Percentiles rank a stretch among this genome's conserved stretches.
Evolutionary conservation across 2,888 invertebrate species (phyloP).

Genomic region (Nymphalis urticae): DNA sequence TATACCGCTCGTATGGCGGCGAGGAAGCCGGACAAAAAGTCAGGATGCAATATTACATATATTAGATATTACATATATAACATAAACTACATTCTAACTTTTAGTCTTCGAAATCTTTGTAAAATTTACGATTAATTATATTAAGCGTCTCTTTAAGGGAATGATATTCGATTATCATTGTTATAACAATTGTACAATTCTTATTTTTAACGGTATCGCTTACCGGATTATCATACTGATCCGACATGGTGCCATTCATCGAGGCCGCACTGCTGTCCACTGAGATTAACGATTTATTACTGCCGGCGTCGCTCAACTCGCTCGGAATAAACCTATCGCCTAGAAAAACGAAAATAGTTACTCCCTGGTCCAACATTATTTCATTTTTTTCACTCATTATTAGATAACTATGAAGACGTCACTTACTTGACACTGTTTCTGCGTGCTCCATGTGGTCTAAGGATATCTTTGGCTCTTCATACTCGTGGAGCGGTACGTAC

Average conservation of each 20-base stretch:
- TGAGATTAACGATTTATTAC: conserved; percentile 71
- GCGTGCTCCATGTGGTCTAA: conserved; percentile 65
- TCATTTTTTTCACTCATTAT: not conserved
- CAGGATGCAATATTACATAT: too few species aligned
- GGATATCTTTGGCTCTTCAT: conserved; percentile 71
- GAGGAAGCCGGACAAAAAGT: too few species aligned
- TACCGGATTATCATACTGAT: conserved; percentile 67
- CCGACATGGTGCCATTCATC: conserved; percentile 69
- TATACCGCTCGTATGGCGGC: too few species aligned
- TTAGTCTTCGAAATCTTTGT: too few species aligned
- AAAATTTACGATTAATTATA: too few species aligned
- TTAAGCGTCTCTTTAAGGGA: too few species aligned
- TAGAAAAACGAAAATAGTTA: conserved; percentile 37
- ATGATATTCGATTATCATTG: too few species aligned
- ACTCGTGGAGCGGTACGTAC: conserved; percentile 68
- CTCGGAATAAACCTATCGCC: conserved; percentile 71
- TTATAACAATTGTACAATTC: too few species aligned
- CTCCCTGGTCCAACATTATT: not conserved
- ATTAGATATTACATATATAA: too few species aligned
- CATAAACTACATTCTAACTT: too few species aligned
- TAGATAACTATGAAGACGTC: not conserved
- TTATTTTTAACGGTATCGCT: conserved; percentile 40
- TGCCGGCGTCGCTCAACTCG: conserved; percentile 70
- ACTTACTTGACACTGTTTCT: conserved; percentile 73
- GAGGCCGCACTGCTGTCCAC: conserved; percentile 65